Evolutionary conservation across 2,797 vertebrate species (phyloP), one percentile per base, ranked within the genome.

Genomic region (Fistularia commersonii): DNA sequence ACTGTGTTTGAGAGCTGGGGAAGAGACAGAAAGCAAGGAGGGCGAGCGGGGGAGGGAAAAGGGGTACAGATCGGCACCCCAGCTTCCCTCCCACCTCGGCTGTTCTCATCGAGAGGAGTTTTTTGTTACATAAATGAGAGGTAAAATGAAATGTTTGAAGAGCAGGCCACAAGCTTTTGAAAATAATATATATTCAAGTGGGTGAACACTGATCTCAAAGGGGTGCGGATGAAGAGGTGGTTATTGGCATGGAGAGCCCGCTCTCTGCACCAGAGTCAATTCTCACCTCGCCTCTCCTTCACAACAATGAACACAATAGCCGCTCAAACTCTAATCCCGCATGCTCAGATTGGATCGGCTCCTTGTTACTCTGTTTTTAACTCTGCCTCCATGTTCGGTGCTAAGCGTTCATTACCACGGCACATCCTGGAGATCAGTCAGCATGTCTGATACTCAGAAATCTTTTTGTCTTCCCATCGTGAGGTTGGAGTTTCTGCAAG

Each of bases 71-170:
- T 67, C 63, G 59, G 74, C 47, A 60, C 43, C 51, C 67, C 45
- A 8, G 23, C 64, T 65, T 74, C 47, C 63, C 77, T 68, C 69
- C 55, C 61, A 68, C 62, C 69, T 45, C 11, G 34, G 49, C 51
- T 8, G 48, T 67, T 76, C 69, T 78, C 76, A 87, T 80, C 83
- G 66, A 77, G 76, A 70, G 45, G 77, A 78, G 49, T 45, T 69
- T 66, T 79, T 80, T 72, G 67, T 85, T 85, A 81, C 49, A 83
- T 81, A 87, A 85, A 86, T 69, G 76, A 66, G 80, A 76, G 67
- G 62, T 69, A 48, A 48, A 81, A 80, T 81, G 64, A 66, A 82
- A 76, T 80, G 80, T 79, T 59, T 73, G 73, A 52, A 78, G 79
- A 74, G 68, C 47, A 46, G 47, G 65, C 42, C 3, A 59, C 51